phyloP scores from a whole-genome alignment of 2,888 invertebrate species.

The Drosophila mimetica region DNA sequence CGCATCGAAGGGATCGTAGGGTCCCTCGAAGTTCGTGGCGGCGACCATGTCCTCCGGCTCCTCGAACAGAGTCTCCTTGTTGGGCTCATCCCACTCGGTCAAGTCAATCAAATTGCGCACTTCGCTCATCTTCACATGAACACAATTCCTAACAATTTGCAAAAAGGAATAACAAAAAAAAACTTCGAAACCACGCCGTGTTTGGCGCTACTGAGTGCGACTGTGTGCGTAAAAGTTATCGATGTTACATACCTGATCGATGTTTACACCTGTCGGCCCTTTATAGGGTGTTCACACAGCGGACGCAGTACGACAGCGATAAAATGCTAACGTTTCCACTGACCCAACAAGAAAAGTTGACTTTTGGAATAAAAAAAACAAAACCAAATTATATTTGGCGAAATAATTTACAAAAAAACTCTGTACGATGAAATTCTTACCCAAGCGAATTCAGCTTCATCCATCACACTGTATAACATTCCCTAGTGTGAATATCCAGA shows the following conservation, averaged over 20 bases:
- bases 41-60: constrained; percentile 24
- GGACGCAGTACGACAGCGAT: background rate
- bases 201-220: constrained; percentile 1
- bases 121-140: constrained; percentile 52
- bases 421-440: too few species aligned
- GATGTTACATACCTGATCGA: background rate
- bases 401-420: too few species aligned
- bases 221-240: background rate
- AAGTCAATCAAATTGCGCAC: constrained; percentile 61
- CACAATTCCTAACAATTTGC: background rate
- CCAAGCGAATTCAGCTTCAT: too few species aligned
- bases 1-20: constrained; percentile 66
- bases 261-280: background rate
- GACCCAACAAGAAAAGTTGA: too few species aligned
- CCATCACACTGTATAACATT: too few species aligned
- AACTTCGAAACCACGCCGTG: constrained; percentile 8
- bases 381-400: too few species aligned
- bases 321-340: background rate
- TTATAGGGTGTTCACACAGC: background rate
- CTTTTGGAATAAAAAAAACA: too few species aligned
- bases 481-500: too few species aligned
- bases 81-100: constrained; percentile 49
- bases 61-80: constrained; percentile 27
- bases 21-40: constrained; percentile 54
- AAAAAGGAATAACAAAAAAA: background rate